Evolutionary conservation across 2,797 vertebrate genomes (phyloP).

Genomic region (Sarcophilus harrisii): DNA sequence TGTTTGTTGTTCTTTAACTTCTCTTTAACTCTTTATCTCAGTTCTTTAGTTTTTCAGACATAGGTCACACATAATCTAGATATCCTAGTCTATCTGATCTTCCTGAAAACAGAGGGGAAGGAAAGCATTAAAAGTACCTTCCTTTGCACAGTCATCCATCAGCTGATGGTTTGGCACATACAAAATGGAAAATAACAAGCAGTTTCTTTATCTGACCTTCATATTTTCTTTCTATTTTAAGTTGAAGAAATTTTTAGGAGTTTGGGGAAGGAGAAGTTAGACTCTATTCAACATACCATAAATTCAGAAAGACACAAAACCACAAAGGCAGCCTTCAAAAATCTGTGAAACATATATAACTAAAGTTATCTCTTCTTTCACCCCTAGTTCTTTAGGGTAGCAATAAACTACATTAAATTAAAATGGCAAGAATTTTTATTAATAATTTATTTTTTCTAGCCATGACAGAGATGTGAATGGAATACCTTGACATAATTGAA

Average conservation of each 20-base stretch:
- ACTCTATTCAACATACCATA: slow-evolving; percentile 26
- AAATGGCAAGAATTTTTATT: not conserved
- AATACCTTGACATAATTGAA: not conserved
- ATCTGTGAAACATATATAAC: not conserved
- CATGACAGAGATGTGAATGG: not conserved
- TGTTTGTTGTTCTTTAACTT: not conserved
- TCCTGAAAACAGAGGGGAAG: slow-evolving; percentile 43
- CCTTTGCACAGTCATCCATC: slow-evolving; percentile 46
- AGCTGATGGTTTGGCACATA: slow-evolving; percentile 56
- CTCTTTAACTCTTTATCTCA: not conserved
- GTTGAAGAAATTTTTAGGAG: slow-evolving; percentile 59
- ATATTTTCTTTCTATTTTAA: slow-evolving; percentile 59
- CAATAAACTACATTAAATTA: slow-evolving; percentile 6
- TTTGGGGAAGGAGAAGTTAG: not conserved
- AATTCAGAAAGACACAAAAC: slow-evolving; percentile 53
- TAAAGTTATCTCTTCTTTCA: not conserved
- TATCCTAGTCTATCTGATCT: slow-evolving; percentile 55
- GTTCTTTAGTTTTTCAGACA: not conserved
- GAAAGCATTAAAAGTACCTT: slow-evolving; percentile 24
- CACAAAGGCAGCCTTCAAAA: slow-evolving; percentile 46
- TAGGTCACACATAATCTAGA: not conserved
- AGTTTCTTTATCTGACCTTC: slow-evolving; percentile 66
- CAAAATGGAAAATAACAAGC: slow-evolving; percentile 49
- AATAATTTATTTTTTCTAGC: slow-evolving; percentile 33
- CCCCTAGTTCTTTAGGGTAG: slow-evolving; percentile 10